These are phyloP conservation scores for Capromys pilorides DNA, from an alignment of 2,797 vertebrate species.

Conservation along the genomic window DNA sequence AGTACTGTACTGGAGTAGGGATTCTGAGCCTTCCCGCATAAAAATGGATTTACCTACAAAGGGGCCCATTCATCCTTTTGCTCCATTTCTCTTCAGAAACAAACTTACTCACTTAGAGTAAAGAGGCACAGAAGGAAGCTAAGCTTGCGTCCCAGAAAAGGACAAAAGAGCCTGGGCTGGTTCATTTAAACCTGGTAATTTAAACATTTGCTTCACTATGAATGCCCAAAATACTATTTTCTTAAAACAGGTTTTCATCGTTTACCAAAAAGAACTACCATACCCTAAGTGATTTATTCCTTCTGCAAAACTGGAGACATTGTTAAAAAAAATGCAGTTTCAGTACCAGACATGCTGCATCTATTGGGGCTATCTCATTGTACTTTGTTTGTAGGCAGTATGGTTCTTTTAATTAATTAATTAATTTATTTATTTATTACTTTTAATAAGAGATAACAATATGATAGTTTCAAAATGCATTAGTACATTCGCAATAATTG, in stretches of 20 bases:
- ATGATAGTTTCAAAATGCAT: too few relatives aligned
- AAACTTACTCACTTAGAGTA: background rate
- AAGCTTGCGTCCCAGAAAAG: background rate
- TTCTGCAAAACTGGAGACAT: background rate
- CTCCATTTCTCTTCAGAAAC: background rate
- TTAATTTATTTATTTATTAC: too few relatives aligned
- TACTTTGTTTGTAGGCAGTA: background rate
- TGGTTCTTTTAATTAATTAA: too few relatives aligned
- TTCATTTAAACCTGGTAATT: background rate
- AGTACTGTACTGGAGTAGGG: accelerated
- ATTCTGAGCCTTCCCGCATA: background rate
- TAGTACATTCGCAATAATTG: too few relatives aligned
- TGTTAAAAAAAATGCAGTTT: background rate
- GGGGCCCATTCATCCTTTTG: background rate
- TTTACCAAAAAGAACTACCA: background rate
- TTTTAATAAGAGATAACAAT: too few relatives aligned
- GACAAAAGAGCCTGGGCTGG: background rate
- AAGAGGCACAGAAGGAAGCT: background rate
- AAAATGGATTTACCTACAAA: background rate
- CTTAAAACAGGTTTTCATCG: conserved; percentile 23
- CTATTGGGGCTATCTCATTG: background rate
- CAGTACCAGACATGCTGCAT: background rate
- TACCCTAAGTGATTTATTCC: background rate
- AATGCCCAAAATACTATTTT: conserved; percentile 1
- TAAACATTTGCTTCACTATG: background rate